Evolutionary conservation across 2,888 invertebrate genomes (phyloP).

Genomic region (Odontocolon sp.): DNA sequence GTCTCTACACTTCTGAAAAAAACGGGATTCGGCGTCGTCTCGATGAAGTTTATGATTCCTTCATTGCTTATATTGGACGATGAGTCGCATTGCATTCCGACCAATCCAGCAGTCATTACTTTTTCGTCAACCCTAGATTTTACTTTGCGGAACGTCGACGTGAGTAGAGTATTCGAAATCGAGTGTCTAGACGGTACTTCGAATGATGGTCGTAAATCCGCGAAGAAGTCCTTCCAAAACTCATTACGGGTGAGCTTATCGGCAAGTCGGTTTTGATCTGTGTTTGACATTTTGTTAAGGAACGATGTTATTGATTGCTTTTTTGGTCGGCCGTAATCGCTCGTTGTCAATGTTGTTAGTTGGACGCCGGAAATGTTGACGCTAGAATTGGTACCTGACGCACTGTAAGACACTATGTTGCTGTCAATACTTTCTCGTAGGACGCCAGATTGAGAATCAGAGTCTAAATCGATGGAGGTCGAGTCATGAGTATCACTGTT

Average conservation of each 20-base stretch:
- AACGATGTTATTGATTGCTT: not conserved
- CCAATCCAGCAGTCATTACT: not conserved
- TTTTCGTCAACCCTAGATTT: not conserved
- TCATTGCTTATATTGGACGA: constrained; percentile 58
- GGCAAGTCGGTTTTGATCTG: not conserved
- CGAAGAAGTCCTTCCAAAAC: not conserved
- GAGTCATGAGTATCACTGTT: not conserved
- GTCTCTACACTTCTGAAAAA: constrained; percentile 52
- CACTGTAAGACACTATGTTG: not conserved
- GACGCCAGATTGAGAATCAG: not conserved
- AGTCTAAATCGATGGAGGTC: not conserved
- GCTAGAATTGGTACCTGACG: not conserved
- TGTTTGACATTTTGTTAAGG: not conserved
- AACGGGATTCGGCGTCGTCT: constrained; percentile 57
- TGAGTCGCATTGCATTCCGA: constrained; percentile 36
- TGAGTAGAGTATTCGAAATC: not conserved
- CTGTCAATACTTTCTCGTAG: not conserved
- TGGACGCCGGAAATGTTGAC: too few relatives aligned
- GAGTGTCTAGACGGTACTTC: not conserved
- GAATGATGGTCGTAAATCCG: not conserved
- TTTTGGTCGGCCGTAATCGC: not conserved
- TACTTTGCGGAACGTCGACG: not conserved
- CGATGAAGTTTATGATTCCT: constrained; percentile 56
- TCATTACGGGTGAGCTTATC: not conserved
- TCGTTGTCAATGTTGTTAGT: not conserved